Evolutionary conservation across 2,113 vertebrate species (phyloP), one percentile per base, ranked within the genome.

Genomic region (Hypocryptadius cinnamomeus): DNA sequence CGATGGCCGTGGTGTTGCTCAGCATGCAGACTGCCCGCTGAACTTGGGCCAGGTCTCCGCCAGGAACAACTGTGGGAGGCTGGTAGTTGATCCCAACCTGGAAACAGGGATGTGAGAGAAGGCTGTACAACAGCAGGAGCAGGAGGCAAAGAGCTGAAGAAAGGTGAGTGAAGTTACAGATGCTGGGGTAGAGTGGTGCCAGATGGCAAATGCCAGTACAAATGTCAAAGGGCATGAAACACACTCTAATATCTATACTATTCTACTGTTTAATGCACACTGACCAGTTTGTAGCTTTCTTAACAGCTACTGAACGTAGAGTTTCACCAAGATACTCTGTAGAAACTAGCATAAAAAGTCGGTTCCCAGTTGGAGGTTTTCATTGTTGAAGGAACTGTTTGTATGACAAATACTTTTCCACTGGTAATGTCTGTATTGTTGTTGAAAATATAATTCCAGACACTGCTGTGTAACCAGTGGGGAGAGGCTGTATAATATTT

Each of bases 81-180:
- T 98, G 98, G 71, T 98, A 98, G 88, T 98, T 98, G 93, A 98
- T 98, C 44, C 98, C 98, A 64, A 98, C 98, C 98, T 98, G 86
- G 44, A 65, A 64, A 60, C 8, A 9, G 60, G 33, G 61, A 73
- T 33, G 40, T 37, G 72, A 65, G 83, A 65, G 39, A 59, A 80
- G 37, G 45, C 11, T 66, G n/a, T 39, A 35, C 80, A n/a, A 69
- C 53, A 20, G 27, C 25, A 69, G 63, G 24, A 27, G 69, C n/a
- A 64, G 39, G 81, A n/a, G 54, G 13, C 18, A 31, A 73, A 48
- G 40, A 61, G 48, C 18, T 37, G 37, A 14, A 21, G 40, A 24
- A 44, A 47, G 3, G 17, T n/a, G 35, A 83, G 33, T 28, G 7
- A 63, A 54, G 24, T 35, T 19, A 13, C 8, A 28, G 45, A 5